phyloP scores from a whole-genome alignment of 2,113 vertebrate species.

The Phocoena sinus region DNA sequence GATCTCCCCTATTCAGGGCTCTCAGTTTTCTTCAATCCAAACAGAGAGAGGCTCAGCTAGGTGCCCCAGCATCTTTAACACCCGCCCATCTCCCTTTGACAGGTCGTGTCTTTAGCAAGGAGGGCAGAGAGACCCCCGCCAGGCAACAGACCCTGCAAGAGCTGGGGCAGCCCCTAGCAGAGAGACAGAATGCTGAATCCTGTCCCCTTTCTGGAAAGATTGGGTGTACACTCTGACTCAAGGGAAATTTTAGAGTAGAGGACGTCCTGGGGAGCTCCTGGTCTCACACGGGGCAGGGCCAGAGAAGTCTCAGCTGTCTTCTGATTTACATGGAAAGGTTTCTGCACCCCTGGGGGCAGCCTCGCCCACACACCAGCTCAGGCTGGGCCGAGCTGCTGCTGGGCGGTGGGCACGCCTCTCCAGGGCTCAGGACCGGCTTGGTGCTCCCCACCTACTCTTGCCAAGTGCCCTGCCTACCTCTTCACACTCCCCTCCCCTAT shows the following conservation, averaged over 20 bases:
- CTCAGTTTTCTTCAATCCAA: not conserved
- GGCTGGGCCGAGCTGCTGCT: not conserved
- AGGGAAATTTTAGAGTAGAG: not conserved
- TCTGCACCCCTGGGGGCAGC: not conserved
- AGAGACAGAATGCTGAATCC: not conserved
- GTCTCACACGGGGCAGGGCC: not conserved
- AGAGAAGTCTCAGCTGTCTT: not conserved
- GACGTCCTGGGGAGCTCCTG: not conserved
- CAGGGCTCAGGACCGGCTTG: accelerated
- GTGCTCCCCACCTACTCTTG: not conserved
- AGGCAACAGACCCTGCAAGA: not conserved
- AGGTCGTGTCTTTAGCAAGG: not conserved
- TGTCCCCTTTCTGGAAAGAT: not conserved
- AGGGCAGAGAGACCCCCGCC: not conserved
- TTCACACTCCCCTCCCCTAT: accelerated
- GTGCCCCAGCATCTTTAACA: not conserved
- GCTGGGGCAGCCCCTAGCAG: not conserved
- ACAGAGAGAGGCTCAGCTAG: not conserved
- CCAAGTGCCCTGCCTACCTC: accelerated
- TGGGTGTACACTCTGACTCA: not conserved
- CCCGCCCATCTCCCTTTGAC: not conserved
- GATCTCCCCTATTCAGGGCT: not conserved
- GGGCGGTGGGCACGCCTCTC: not conserved
- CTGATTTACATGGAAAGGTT: not conserved
- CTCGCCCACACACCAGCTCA: not conserved